phyloP scores from a whole-genome alignment of 2,113 vertebrate genomes.

The Sitta europaea region DNA sequence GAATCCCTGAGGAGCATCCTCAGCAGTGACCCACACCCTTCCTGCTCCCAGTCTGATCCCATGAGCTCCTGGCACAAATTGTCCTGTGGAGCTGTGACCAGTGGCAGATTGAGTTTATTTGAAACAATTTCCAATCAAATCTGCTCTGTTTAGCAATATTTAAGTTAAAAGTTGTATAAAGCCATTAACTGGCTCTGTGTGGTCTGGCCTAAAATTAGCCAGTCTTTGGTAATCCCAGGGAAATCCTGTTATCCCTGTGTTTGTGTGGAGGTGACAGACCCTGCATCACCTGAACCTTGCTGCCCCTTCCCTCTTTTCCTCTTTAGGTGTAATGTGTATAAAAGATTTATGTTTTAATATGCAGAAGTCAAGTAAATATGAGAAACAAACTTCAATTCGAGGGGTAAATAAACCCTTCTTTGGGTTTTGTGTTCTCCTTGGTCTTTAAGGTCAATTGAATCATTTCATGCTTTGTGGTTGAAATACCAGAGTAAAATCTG shows the following conservation, averaged over 20 bases:
- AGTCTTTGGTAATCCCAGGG: background rate
- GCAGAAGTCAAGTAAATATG: background rate
- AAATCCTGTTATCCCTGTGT: background rate
- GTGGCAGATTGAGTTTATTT: background rate
- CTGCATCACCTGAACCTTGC: background rate
- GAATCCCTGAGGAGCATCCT: background rate
- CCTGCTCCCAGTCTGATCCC: background rate
- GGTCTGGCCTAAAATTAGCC: background rate
- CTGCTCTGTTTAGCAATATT: background rate
- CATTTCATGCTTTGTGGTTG: background rate
- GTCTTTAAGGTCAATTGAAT: background rate
- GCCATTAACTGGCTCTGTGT: background rate
- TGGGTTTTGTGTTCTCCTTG: background rate
- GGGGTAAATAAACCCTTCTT: background rate
- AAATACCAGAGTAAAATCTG: background rate
- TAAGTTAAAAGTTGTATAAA: background rate
- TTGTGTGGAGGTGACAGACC: background rate
- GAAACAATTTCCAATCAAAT: background rate
- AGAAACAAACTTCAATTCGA: background rate
- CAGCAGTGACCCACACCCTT: background rate
- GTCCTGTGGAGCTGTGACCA: background rate
- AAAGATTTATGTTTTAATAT: background rate
- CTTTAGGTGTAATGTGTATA: fast-evolving
- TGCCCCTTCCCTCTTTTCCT: background rate
- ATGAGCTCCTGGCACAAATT: background rate